A percentile compares a stretch with the other conserved stretches of the same genome.
Evolutionary conservation across 2,888 invertebrate genomes (phyloP).

Genomic region (Leptopterna dolabrata): DNA sequence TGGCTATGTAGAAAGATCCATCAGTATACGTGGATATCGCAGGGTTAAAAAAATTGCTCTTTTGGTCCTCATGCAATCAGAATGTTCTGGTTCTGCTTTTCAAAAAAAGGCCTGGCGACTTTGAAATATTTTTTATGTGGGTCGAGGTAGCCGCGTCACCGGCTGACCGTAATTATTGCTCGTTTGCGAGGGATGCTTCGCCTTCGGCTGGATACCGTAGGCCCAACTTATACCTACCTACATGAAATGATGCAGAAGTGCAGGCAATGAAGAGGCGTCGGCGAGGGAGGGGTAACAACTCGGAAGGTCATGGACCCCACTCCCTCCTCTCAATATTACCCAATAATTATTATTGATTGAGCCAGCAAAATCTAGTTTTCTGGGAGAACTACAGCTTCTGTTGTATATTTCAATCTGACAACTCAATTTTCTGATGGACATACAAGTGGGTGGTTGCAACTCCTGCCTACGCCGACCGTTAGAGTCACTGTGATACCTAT

Average conservation of each 20-base stretch:
- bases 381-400: background rate
- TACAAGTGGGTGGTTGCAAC: background rate
- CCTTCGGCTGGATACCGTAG: background rate
- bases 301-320: constrained; percentile 32
- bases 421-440: too few species aligned
- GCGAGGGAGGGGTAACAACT: background rate
- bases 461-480: background rate
- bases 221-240: background rate
- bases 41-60: background rate
- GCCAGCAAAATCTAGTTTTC: background rate
- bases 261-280: background rate
- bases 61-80: background rate
- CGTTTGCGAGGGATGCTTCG: constrained; percentile 16
- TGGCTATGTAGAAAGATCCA: background rate
- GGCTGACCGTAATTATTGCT: constrained; percentile 4
- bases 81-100: background rate
- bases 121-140: constrained; percentile 3
- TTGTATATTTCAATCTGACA: background rate
- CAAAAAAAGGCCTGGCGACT: background rate
- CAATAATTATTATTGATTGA: constrained; percentile 21
- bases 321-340: constrained; percentile 29
- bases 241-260: constrained; percentile 21
- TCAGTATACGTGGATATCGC: background rate
- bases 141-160: background rate
- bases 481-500: background rate